These are phyloP conservation scores for Diarsia dahlii DNA, from an alignment of 2,888 invertebrate genomes.

Conservation along the genomic window DNA sequence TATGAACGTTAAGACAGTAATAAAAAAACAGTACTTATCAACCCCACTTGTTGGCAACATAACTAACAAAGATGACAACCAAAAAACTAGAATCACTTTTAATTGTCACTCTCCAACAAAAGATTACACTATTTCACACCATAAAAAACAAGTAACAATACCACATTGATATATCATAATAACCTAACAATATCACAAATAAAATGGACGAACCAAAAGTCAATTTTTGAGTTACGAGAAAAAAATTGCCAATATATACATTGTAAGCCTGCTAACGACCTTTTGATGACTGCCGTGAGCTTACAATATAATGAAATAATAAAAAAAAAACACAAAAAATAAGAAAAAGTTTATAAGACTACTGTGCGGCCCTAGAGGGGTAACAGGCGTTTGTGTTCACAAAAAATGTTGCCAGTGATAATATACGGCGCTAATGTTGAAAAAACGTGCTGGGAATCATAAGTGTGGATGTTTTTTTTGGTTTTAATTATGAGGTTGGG, in stretches of 20 bases:
- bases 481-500: slow-evolving; percentile 39
- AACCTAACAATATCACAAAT: slow-evolving; percentile 69
- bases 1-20: slow-evolving; percentile 2
- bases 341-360: slow-evolving; percentile 74
- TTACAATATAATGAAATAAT: slow-evolving; percentile 86
- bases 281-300: slow-evolving; percentile 85
- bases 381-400: slow-evolving; percentile 51
- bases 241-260: slow-evolving; percentile 86
- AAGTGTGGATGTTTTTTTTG: slow-evolving; percentile 27
- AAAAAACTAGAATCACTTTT: slow-evolving; percentile 62
- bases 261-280: slow-evolving; percentile 84
- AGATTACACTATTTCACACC: slow-evolving; percentile 71
- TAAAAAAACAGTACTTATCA: slow-evolving; percentile 8
- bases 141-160: slow-evolving; percentile 66
- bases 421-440: slow-evolving; percentile 58
- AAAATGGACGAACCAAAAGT: slow-evolving; percentile 69
- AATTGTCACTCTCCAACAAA: slow-evolving; percentile 69
- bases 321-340: slow-evolving; percentile 75
- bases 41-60: slow-evolving; percentile 52
- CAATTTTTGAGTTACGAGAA: slow-evolving; percentile 85
- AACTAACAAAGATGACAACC: slow-evolving; percentile 49
- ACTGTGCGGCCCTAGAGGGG: slow-evolving; percentile 71
- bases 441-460: slow-evolving; percentile 39
- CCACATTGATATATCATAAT: slow-evolving; percentile 73
- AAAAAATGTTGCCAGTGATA: slow-evolving; percentile 58